phyloP scores from a whole-genome alignment of 1,140 invertebrate genomes.

The Cherax destructor region DNA sequence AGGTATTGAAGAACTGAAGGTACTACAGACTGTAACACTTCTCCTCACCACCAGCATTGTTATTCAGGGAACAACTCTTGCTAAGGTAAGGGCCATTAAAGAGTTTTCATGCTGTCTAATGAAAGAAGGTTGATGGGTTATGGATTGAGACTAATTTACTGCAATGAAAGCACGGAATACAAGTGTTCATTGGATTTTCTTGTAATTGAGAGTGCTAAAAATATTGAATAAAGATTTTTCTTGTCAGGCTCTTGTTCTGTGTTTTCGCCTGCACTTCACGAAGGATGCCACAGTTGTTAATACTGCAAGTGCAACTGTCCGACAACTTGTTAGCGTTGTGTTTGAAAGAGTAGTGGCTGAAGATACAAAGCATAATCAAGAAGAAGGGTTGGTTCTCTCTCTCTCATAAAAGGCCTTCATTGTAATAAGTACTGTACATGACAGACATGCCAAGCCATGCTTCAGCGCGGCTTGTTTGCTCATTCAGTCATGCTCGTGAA shows the following conservation, averaged over 20 bases:
- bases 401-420: background rate
- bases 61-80: constrained; percentile 93
- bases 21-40: constrained; percentile 96
- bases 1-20: constrained; percentile 95
- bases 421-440: too few species aligned
- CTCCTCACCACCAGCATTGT: constrained; percentile 94
- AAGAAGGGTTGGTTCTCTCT: constrained; percentile 31
- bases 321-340: constrained; percentile 96
- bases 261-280: constrained; percentile 95
- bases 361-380: constrained; percentile 73
- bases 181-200: background rate
- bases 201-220: background rate
- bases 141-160: background rate
- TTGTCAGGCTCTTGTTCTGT: constrained; percentile 92
- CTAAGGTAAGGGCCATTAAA: constrained; percentile 82
- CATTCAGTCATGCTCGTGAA: too few species aligned
- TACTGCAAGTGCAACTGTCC: constrained; percentile 96
- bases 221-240: background rate
- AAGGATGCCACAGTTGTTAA: constrained; percentile 96
- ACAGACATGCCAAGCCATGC: background rate
- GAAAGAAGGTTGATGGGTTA: background rate
- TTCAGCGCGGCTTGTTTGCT: background rate
- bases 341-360: constrained; percentile 93
- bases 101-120: background rate
- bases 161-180: background rate